Evolutionary conservation across 1,140 invertebrate species (phyloP).

Genomic region (Neodiprion pinetum): DNA sequence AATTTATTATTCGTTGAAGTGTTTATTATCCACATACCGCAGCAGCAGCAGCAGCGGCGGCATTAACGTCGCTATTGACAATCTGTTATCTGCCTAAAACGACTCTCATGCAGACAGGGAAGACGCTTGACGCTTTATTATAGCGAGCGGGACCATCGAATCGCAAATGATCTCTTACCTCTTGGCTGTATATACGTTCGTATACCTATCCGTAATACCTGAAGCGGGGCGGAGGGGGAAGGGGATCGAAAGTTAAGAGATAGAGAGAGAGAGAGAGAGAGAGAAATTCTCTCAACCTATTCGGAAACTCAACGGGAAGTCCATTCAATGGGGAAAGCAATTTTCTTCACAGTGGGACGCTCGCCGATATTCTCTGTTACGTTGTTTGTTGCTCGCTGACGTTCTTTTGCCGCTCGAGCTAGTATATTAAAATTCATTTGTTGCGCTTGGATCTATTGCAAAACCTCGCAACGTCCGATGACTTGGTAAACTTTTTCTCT

Average conservation of each 20-base stretch:
- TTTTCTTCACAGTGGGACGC: background rate
- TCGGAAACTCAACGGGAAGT: background rate
- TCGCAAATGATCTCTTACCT: background rate
- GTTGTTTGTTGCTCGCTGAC: too few species aligned
- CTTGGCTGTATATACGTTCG: too few species aligned
- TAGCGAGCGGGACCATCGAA: background rate
- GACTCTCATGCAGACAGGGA: too few species aligned
- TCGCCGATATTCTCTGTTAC: background rate
- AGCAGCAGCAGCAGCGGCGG: too few species aligned
- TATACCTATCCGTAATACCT: background rate
- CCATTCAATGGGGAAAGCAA: constrained; percentile 19
- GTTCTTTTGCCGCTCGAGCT: background rate
- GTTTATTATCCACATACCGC: too few species aligned
- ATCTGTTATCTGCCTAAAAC: too few species aligned
- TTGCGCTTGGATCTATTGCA: background rate
- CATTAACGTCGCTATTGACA: too few species aligned
- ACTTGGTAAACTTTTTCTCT: background rate
- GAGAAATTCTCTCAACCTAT: constrained; percentile 11
- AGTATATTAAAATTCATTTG: background rate
- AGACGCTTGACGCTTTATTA: too few species aligned
- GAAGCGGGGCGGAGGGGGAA: constrained; percentile 14
- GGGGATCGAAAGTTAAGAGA: constrained; percentile 17
- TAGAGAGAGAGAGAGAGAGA: constrained; percentile 20
- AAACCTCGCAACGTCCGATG: too few species aligned
- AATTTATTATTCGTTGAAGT: too few species aligned